Base-by-base conservation (phyloP, 2,113 vertebrate species). In the Amia ocellicauda region DNA sequence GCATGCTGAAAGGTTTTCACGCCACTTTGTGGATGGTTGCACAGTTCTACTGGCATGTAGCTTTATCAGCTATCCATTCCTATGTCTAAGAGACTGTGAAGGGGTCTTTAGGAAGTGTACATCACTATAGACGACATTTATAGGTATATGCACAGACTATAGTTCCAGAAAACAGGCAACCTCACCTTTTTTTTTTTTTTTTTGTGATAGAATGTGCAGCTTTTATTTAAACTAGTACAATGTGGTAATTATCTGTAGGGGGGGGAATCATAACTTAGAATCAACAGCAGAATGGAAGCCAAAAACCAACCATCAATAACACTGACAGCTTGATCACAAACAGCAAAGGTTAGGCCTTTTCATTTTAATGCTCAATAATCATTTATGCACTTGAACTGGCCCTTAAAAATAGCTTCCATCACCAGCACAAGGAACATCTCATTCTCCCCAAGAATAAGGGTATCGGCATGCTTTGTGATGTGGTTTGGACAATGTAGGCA, bases 401-500 rank as follows among this genome's bases (percentile, higher is more conserved):
- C 53, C 53, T 47, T 7, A 55, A 17, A 55, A 14, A 10, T 24
- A 27, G 53, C 23, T 26, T 17, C 53, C 28, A 8, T 10, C 53
- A 24, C 53, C 20, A 36, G 11, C 2, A 7, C 9, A 27, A 55
- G 53, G 26, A 8, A 27, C 53, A 28, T 24, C 10, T 17, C 22
- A 55, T 55, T 24, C 5, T 27, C 3, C 23, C 23, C 10, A 22
- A 31, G 19, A 19, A 41, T 20, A 20, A 23, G 56, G 23, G 36
- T 20, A 45, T 20, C 23, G 22, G 3, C 2, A 40, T 23, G 13
- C n/a, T 13, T 27, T 26, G 2, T 45, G 20, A 50, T 55, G 54
- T 58, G 55, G 55, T 70, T 28, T 57, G 42, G 42, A 55, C 57
- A 60, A 55, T n/a, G 58, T 52, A 41, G 64, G 42, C 67, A 63